phyloP scores from a whole-genome alignment of 2,797 vertebrate species.

The Fundulus diaphanus region DNA sequence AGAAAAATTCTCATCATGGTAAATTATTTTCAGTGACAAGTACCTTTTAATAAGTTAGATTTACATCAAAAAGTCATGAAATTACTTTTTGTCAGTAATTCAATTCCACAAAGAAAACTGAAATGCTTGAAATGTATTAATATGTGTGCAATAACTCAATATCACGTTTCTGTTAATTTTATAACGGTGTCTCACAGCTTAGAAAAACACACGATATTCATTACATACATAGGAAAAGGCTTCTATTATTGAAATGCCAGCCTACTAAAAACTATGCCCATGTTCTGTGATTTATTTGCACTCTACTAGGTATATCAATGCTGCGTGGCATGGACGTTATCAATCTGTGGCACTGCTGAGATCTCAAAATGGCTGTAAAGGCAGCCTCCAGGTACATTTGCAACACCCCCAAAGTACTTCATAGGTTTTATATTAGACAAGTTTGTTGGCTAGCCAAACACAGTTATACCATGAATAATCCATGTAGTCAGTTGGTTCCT shows the following conservation, averaged over 20 bases:
- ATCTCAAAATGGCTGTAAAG: not conserved
- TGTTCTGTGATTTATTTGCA: not conserved
- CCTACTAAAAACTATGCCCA: not conserved
- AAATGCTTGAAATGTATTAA: not conserved
- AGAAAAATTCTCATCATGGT: not conserved
- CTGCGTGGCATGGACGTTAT: not conserved
- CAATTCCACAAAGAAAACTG: not conserved
- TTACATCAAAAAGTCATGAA: not conserved
- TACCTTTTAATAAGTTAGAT: not conserved
- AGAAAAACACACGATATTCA: not conserved
- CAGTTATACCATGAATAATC: not conserved
- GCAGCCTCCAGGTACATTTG: not conserved
- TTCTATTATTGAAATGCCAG: not conserved
- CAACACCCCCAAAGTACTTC: not conserved
- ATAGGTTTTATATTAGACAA: not conserved
- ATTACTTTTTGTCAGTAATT: not conserved
- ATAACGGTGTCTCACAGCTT: not conserved
- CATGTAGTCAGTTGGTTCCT: no score
- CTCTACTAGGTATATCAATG: no score
- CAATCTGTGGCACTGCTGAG: not conserved
- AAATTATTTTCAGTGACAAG: slow-evolving; percentile 1
- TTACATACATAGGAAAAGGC: not conserved
- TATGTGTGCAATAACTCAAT: no score
- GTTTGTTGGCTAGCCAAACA: not conserved
- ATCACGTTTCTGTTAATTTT: not conserved